Base-by-base conservation (phyloP, 2,113 vertebrate genomes). In the Machaerirhynchus nigripectus region DNA sequence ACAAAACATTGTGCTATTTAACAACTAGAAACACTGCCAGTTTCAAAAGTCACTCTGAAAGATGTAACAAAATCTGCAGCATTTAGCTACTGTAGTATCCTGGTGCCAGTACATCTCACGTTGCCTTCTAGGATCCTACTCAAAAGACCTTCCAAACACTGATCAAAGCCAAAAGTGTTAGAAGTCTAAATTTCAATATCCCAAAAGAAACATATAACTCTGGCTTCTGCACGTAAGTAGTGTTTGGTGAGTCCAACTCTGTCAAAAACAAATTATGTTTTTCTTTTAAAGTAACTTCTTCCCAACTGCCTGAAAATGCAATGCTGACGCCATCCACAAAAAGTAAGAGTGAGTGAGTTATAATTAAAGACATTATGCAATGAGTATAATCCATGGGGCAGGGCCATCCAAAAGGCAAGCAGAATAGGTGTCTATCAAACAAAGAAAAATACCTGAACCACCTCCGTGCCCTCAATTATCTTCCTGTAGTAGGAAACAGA, bases 391-490 rank as follows among this genome's bases (percentile, higher is more conserved):
- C 33, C 53, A 52, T 1, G 2, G 35, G 8, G 20, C 1, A 7
- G 31, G 6, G 12, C 13, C 46, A 46, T 18, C n/a, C 26, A 68
- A 65, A 74, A 95, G 3, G 33, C 37, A 95, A 76, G 24, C 19
- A 77, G n/a, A 84, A 65, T 14, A 59, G 33, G 16, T 82, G 39
- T 74, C 63, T 71, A n/a, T 52, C 49, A 96, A 68, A 75, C 23
- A 67, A 57, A 83, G 42, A 17, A 75, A 50, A 49, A 13, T 98
- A 99, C 99, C 99, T 99, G 99, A 20, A 99, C 98, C 10, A 99
- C 99, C 69, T 99, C 99, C 0, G 99, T 99, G 64, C 99, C 99
- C 86, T 99, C 99, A 21, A 99, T 99, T 94, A 99, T 99, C 97
- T 99, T 99, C 85, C 98, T 98, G 93, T 98, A 99, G 97, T 99